A percentile compares a stretch with the other conserved stretches of the same genome.
These are phyloP conservation scores for Protosalanx chinensis DNA, from an alignment of 2,797 vertebrate species.

Conservation along the genomic window DNA sequence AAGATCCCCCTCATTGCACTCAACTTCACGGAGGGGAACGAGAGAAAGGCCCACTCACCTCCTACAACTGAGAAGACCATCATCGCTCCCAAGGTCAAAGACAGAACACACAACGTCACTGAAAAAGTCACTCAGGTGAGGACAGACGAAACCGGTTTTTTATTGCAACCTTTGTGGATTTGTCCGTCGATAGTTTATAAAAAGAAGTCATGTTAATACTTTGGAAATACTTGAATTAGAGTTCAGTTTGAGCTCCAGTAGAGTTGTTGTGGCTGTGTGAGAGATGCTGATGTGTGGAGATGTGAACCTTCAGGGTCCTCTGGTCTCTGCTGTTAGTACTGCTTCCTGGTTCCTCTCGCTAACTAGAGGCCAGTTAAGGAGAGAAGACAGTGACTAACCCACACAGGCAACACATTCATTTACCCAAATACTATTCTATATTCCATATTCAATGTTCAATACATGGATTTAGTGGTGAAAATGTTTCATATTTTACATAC, in stretches of 20 bases:
- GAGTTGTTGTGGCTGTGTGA: no score
- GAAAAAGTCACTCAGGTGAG: constrained; percentile 98
- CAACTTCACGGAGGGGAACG: constrained; percentile 91
- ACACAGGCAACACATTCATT: constrained; percentile 6
- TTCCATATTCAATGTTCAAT: no score
- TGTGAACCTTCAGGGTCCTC: no score
- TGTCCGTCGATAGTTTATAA: not conserved
- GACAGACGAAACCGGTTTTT: not conserved
- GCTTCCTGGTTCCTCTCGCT: no score
- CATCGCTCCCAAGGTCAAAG: constrained; percentile 98
- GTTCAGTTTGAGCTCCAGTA: not conserved
- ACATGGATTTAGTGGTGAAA: no score
- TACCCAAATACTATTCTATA: no score
- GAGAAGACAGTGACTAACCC: constrained; percentile 32
- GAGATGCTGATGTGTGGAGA: no score
- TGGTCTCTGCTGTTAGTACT: no score
- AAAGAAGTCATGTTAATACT: not conserved
- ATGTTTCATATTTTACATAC: no score
- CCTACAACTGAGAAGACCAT: constrained; percentile 94
- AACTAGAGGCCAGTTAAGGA: constrained; percentile 25
- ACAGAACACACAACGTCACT: constrained; percentile 97
- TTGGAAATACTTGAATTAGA: no score
- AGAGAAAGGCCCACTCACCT: constrained; percentile 92
- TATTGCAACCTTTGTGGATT: not conserved
- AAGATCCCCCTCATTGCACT: constrained; percentile 97